A percentile compares a stretch with the other conserved stretches of the same genome.
These are phyloP conservation scores for Lepidochrysops patricia DNA, from an alignment of 2,888 invertebrate genomes.

Conservation along the genomic window DNA sequence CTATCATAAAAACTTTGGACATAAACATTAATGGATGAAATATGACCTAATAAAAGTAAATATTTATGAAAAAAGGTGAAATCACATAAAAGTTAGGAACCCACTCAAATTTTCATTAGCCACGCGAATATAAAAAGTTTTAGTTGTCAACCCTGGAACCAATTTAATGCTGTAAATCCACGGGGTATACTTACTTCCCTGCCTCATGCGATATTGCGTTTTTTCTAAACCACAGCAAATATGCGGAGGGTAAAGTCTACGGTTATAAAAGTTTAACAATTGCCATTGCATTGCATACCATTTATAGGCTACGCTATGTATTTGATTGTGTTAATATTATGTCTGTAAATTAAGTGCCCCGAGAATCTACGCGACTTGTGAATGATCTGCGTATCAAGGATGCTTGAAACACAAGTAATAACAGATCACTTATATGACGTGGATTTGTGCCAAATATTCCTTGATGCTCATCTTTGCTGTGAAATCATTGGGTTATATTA, in stretches of 20 bases:
- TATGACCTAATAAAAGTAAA: slow-evolving; percentile 16
- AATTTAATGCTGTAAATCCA: slow-evolving; percentile 71
- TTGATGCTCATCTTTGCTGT: neutral
- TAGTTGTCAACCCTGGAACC: slow-evolving; percentile 58
- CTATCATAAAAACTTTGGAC: neutral
- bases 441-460: neutral
- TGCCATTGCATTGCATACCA: no score
- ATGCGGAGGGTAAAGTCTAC: slow-evolving; percentile 35
- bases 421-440: neutral
- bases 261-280: slow-evolving; percentile 38
- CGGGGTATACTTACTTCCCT: slow-evolving; percentile 67
- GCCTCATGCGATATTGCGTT: slow-evolving; percentile 71
- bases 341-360: no score
- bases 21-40: neutral
- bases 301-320: no score
- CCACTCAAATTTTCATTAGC: slow-evolving; percentile 36
- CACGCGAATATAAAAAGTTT: slow-evolving; percentile 42
- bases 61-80: slow-evolving; percentile 32
- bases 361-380: neutral
- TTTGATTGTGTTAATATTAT: no score
- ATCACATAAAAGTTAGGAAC: slow-evolving; percentile 22
- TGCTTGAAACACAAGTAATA: no score
- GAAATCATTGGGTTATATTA: neutral
- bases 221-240: slow-evolving; percentile 54
- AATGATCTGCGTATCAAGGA: no score